These are phyloP conservation scores for Alectoris magna DNA, from an alignment of 2,797 vertebrate species.

Conservation along the genomic window DNA sequence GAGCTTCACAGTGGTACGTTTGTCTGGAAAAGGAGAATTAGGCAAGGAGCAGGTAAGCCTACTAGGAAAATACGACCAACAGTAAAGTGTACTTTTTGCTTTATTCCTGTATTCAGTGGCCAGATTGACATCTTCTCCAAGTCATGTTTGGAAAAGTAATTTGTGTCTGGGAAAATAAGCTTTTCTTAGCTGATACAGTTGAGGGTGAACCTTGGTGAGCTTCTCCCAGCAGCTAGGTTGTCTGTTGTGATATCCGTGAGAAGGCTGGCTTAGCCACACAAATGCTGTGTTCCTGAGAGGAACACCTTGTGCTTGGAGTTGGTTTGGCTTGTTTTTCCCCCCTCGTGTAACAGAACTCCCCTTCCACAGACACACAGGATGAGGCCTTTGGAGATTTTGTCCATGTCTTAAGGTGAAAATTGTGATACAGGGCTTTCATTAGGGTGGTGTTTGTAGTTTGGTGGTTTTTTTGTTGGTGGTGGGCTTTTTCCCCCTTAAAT, in stretches of 20 bases:
- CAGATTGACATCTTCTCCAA: not conserved
- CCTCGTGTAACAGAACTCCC: not conserved
- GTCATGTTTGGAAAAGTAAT: not conserved
- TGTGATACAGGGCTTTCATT: not conserved
- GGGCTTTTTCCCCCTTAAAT: not conserved
- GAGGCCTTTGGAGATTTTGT: not conserved
- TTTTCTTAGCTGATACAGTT: not conserved
- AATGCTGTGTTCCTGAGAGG: not conserved
- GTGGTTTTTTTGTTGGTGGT: too few species aligned
- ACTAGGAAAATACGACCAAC: too few species aligned
- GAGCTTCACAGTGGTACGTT: accelerated
- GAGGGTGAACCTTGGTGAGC: not conserved
- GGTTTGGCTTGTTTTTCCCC: not conserved
- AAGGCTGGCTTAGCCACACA: not conserved
- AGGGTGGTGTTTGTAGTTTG: not conserved
- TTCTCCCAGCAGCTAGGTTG: not conserved
- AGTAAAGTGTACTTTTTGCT: not conserved
- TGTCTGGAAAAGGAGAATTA: not conserved
- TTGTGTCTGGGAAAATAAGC: not conserved
- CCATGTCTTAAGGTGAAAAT: not conserved
- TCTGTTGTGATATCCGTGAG: not conserved
- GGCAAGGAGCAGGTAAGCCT: not conserved
- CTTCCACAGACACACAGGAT: not conserved
- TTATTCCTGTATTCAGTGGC: not conserved
- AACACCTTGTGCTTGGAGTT: not conserved